These are phyloP conservation scores for Chloebia gouldiae DNA, from an alignment of 2,113 vertebrate species.

Conservation along the genomic window DNA sequence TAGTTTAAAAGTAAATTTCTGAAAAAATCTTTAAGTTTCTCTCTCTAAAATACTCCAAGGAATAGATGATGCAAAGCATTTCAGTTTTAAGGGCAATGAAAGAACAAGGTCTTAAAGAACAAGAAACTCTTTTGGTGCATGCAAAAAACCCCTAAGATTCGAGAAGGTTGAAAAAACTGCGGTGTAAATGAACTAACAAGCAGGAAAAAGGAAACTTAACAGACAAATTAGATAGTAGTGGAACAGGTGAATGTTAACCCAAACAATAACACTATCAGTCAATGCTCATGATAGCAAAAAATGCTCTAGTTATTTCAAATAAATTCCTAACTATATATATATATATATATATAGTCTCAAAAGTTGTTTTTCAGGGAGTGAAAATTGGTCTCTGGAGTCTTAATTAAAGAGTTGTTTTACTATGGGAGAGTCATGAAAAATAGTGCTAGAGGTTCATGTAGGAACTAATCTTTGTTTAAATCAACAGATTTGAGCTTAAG, in stretches of 20 bases:
- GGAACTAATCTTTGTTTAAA: constrained; percentile 1
- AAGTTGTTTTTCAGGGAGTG: not conserved
- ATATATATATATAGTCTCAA: not conserved
- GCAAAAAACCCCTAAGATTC: fast-evolving
- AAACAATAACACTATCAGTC: not conserved
- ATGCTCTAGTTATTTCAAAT: not conserved
- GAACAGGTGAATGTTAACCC: not conserved
- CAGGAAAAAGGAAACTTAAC: not conserved
- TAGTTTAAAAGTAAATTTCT: not conserved
- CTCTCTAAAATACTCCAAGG: not conserved
- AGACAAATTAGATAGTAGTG: not conserved
- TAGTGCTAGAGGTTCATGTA: not conserved
- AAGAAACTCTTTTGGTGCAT: not conserved
- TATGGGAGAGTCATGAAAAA: not conserved
- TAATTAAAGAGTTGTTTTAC: constrained; percentile 24
- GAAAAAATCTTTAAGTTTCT: not conserved
- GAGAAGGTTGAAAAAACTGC: not conserved
- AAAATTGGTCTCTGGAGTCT: not conserved
- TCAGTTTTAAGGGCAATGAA: not conserved
- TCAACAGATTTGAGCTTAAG: not conserved
- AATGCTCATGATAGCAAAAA: not conserved
- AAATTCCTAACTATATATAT: not conserved
- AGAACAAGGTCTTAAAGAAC: not conserved
- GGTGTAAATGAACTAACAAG: not conserved
- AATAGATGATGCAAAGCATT: not conserved